phyloP scores from a whole-genome alignment of 2,797 vertebrate species.

The Gambelia wislizenii region DNA sequence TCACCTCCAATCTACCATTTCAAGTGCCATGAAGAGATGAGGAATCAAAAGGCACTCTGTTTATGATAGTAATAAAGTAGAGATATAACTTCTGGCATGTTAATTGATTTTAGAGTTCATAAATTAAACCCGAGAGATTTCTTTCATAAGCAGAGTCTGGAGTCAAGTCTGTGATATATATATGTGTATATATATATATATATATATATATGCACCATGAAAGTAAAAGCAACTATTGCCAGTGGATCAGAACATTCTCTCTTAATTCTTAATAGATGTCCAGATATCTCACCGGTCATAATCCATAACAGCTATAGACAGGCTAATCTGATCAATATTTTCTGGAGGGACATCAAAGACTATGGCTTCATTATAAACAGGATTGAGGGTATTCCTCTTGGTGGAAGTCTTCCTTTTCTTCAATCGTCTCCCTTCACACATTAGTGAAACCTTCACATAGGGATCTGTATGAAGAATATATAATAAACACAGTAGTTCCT shows the following conservation, averaged over 20 bases:
- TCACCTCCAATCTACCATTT: background rate
- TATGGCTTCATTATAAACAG: conserved; percentile 99
- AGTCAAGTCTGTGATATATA: background rate
- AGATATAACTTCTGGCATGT: background rate
- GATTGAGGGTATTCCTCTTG: conserved; percentile 97
- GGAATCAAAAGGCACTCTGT: background rate
- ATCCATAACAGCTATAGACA: conserved; percentile 98
- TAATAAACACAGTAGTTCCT: conserved; percentile 43
- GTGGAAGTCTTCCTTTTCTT: conserved; percentile 99
- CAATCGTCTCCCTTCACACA: conserved; percentile 95
- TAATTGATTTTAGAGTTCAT: background rate
- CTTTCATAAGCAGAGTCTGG: background rate
- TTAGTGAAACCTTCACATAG: conserved; percentile 98
- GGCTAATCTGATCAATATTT: conserved; percentile 97
- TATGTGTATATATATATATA: background rate
- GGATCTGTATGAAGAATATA: conserved; percentile 86
- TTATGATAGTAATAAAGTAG: background rate
- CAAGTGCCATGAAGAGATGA: background rate
- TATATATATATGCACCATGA: background rate
- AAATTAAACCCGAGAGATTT: background rate
- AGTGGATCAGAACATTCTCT: background rate
- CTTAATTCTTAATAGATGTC: background rate
- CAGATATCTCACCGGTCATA: conserved; percentile 93
- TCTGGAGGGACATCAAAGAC: conserved; percentile 98
- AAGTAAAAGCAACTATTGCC: background rate